Base-by-base conservation (phyloP, 23 tunicate genomes). In the Ciona savignyi region DNA sequence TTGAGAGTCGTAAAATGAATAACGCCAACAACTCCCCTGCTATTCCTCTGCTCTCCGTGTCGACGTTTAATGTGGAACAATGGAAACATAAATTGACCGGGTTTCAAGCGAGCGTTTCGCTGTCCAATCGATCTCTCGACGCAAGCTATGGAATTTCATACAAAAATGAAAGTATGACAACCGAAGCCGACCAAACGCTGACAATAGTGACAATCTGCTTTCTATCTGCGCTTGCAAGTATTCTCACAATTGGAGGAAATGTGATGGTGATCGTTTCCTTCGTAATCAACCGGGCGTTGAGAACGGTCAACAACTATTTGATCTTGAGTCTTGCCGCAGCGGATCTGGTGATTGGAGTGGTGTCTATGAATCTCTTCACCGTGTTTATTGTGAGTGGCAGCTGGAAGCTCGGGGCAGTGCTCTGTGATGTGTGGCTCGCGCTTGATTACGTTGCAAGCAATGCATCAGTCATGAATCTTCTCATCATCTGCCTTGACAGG, bases 381-480 rank as follows among this genome's bases (percentile, higher is more conserved):
- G 66, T 85, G 3, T 79, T 35, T 60, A 80, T 91, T n/a, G 97
- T 91, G 48, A 32, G 71, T 60, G 80, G 72, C 23, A 67, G 60
- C 2, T 91, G 97, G 97, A 64, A 75, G 19, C 70, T 91, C 0
- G 97, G 97, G 0, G 34, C 68, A 6, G 74, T 67, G 19, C 60
- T 84, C 19, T 91, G 97, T 33, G 83, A 91, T 60, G 24, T 85
- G 4, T 91, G 97, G 97, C 71, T 91, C 29, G 83, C 97, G 6
- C 68, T 91, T 30, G 97, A 91, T 67, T 91, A 91, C 77, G 86
- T 80, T 26, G 97, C 97, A 1, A 86, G 93, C 85, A 91, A 91
- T 60, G 97, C 97, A 22, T 91, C 97, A 21, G 97, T 91, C 28
- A 63, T 91, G 86, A 91, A 91, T 66, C 80, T 91, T 22, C 76